A percentile compares a stretch with the other conserved stretches of the same genome.
Conservation (phyloP, 2,113 vertebrate genomes). For the Geococcyx californianus region DNA sequence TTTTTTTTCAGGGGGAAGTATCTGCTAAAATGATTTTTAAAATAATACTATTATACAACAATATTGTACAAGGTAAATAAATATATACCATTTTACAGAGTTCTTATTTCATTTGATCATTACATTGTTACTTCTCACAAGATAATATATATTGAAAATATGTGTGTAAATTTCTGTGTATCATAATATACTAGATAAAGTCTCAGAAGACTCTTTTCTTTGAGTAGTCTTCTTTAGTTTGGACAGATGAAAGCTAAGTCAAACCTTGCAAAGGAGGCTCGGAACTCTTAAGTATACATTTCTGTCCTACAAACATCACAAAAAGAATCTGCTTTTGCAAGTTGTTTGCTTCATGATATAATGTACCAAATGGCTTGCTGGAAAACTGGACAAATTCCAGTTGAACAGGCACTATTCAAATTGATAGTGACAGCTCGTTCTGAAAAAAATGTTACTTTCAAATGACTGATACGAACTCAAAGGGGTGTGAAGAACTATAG, state of each 20-base stretch:
- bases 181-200: background rate
- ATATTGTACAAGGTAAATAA: background rate
- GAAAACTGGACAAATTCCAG: constrained; percentile 76
- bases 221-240: background rate
- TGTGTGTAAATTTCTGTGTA: background rate
- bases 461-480: constrained; percentile 81
- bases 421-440: constrained; percentile 78
- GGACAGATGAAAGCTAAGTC: background rate
- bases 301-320: constrained; percentile 9
- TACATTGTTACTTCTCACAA: background rate
- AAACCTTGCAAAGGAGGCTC: background rate
- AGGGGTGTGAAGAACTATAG: constrained; percentile 73
- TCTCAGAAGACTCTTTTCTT: background rate
- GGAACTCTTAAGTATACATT: background rate
- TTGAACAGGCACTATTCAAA: constrained; percentile 72
- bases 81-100: background rate
- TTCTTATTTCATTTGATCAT: background rate
- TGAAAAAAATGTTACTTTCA: constrained; percentile 75
- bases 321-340: constrained; percentile 59
- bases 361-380: constrained; percentile 69
- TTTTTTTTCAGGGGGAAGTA: background rate
- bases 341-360: constrained; percentile 65
- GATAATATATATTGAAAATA: background rate
- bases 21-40: background rate
- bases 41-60: background rate